Evolutionary conservation across 2,888 invertebrate genomes (phyloP).

Genomic region (Lasioglossum marginatum): DNA sequence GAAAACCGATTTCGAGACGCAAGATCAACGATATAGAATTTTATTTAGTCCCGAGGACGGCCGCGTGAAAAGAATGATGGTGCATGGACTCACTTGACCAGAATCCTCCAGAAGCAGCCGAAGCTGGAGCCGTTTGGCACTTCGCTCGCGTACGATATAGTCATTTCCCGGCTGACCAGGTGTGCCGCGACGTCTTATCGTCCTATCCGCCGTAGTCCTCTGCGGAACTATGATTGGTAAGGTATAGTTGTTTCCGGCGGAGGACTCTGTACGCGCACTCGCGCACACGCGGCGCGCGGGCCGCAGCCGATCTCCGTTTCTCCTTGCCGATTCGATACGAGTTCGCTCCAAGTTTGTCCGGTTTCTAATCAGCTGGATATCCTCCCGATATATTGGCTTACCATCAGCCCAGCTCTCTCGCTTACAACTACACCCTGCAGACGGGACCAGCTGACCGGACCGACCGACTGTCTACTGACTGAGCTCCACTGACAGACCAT

Average conservation of each 20-base stretch:
- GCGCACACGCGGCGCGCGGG: conserved; percentile 80
- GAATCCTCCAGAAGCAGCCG: conserved; percentile 96
- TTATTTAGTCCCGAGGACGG: not conserved
- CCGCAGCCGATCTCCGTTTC: conserved; percentile 60
- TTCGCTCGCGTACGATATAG: conserved; percentile 95
- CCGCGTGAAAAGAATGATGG: not conserved
- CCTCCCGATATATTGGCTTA: conserved; percentile 49
- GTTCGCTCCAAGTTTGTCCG: conserved; percentile 22
- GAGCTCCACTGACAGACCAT: conserved; percentile 79
- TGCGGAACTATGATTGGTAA: conserved; percentile 13
- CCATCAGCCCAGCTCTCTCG: conserved; percentile 57
- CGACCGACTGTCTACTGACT: conserved; percentile 81
- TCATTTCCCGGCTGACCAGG: conserved; percentile 87
- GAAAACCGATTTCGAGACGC: no score
- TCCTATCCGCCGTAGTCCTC: conserved; percentile 44
- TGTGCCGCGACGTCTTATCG: conserved; percentile 52
- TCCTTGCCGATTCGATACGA: conserved; percentile 50
- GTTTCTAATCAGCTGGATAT: conserved; percentile 50
- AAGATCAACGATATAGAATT: not conserved
- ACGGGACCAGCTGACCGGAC: conserved; percentile 80
- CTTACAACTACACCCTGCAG: conserved; percentile 45
- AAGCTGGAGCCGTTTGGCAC: conserved; percentile 97
- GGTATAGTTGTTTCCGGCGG: conserved; percentile 60
- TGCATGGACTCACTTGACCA: conserved; percentile 90
- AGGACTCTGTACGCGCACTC: conserved; percentile 69